A percentile compares a stretch with the other conserved stretches of the same genome.
phyloP scores from a whole-genome alignment of 2,113 vertebrate genomes.

The Pluvialis apricaria region DNA sequence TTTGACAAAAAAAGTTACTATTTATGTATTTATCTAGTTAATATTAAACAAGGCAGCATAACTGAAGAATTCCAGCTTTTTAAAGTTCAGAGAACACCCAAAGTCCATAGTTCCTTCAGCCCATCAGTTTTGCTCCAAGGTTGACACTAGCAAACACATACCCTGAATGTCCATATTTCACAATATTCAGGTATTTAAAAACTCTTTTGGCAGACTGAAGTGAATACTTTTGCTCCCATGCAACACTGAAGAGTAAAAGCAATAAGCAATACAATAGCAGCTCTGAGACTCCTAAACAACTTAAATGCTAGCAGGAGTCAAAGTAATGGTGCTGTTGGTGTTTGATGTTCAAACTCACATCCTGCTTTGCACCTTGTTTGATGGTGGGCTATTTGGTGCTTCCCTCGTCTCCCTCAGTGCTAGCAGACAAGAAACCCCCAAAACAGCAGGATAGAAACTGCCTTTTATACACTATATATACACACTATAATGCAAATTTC shows the following conservation, averaged over 20 bases:
- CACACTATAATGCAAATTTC: not conserved
- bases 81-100: not conserved
- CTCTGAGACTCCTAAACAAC: not conserved
- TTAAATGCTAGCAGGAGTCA: not conserved
- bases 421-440: not conserved
- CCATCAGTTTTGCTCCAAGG: not conserved
- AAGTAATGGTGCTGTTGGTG: not conserved
- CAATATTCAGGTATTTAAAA: not conserved
- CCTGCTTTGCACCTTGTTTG: not conserved
- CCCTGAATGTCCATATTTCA: not conserved
- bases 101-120: not conserved
- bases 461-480: not conserved
- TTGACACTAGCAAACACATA: not conserved
- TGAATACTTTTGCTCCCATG: not conserved
- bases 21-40: not conserved
- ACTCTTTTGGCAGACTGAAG: not conserved
- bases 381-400: not conserved
- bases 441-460: not conserved
- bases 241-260: not conserved
- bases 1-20: not conserved
- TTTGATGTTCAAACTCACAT: not conserved
- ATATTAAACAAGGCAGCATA: not conserved
- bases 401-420: not conserved
- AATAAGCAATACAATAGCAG: not conserved
- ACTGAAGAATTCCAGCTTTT: not conserved